Base-by-base conservation (phyloP, 2,797 vertebrate species). In the Geotrypetes seraphini region DNA sequence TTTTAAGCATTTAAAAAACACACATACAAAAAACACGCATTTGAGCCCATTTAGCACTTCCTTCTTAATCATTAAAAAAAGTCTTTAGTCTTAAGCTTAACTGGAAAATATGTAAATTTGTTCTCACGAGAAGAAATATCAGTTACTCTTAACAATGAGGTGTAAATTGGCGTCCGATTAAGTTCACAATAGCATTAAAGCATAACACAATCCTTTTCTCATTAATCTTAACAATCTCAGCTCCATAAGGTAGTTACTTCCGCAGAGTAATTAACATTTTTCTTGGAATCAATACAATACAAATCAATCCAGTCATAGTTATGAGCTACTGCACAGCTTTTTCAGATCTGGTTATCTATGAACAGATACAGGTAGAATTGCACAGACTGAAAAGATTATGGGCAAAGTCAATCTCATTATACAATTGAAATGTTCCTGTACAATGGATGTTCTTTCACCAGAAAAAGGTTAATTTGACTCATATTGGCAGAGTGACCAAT, bases 141-240 rank as follows among this genome's bases (percentile, higher is more conserved):
- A 43, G 44, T 44, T 33, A 36, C 48, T 50, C 40, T 45, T 50
- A 32, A 61, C 58, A 65, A 56, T 43, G 52, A 69, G 48, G 52
- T 63, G 54, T 59, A 61, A 59, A 63, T 52, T 61, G 59, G 43
- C 43, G 48, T 52, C 46, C 52, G 41, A 37, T 46, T 55, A 40
- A 65, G 38, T 53, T 53, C 46, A 35, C 32, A 23, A 50, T 24
- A 38, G 36, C 48, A 50, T 28, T 22, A 32, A 33, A 40, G 25
- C 28, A 41, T 16, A 11, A 28, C 28, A 15, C 22, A 44, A 7
- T 4, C 25, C 34, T 62, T 29, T 47, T 22, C 7, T 2, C 30
- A 43, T 43, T 52, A 28, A 16, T 26, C 57, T 59, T 26, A 51
- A 31, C 24, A 42, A 17, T 32, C 9, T 14, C 39, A 51, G 23